These are phyloP conservation scores for Arvicanthis niloticus DNA, from an alignment of 2,113 vertebrate genomes.

Conservation along the genomic window DNA sequence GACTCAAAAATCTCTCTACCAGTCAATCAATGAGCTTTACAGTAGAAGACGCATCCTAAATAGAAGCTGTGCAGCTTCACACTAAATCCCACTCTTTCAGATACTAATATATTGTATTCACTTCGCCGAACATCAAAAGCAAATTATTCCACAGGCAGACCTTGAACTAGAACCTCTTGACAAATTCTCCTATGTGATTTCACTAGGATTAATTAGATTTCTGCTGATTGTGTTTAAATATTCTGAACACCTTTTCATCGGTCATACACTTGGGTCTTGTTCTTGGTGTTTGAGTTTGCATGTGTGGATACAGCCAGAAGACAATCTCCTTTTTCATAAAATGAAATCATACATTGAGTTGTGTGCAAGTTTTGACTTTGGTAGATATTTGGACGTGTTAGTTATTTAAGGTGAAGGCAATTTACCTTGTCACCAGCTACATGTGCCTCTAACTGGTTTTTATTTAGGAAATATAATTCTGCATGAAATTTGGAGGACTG, in stretches of 20 bases:
- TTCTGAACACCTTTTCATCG: neutral
- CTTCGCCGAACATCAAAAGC: neutral
- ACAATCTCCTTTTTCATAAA: constrained; percentile 28
- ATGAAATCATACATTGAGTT: neutral
- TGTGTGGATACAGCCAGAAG: neutral
- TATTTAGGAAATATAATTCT: constrained; percentile 55
- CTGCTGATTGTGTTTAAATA: neutral
- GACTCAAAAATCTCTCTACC: neutral
- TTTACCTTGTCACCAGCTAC: neutral
- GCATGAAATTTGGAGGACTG: neutral
- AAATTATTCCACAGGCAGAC: neutral
- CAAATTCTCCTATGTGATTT: neutral
- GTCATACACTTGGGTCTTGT: neutral
- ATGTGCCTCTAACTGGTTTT: constrained; percentile 5
- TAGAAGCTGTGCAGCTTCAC: neutral
- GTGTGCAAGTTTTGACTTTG: constrained; percentile 23
- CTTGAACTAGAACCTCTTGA: neutral
- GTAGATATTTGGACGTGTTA: neutral
- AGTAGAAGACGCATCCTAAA: no score
- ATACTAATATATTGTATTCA: neutral
- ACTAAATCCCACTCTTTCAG: neutral
- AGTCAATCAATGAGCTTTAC: neutral
- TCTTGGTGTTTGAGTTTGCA: neutral
- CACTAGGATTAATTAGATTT: neutral
- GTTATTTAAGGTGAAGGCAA: neutral